Percentiles rank a stretch among this genome's conserved stretches.
These are phyloP conservation scores for Diacarnus erythraeanus DNA, from an alignment of 37 sponge, comb jelly and placozoan species.

Conservation along the genomic window DNA sequence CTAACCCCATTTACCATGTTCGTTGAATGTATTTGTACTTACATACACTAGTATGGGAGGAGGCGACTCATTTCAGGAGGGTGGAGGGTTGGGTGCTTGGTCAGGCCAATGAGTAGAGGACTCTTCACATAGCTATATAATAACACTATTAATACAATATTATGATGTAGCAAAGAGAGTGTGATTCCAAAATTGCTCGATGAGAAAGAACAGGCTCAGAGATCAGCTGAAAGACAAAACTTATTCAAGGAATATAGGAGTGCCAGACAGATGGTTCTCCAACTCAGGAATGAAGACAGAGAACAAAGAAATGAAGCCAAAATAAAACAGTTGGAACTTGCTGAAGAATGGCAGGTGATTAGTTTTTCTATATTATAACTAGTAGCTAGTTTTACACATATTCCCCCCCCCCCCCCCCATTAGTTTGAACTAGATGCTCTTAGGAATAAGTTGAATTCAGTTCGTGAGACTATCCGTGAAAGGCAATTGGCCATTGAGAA, in stretches of 20 bases:
- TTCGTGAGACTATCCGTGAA: constrained; percentile 45
- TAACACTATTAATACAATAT: not conserved
- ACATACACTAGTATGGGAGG: too few species aligned
- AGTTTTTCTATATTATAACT: not conserved
- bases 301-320: constrained; percentile 50
- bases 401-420: too few species aligned
- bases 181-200: constrained; percentile 26
- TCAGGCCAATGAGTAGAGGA: too few species aligned
- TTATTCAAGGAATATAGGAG: constrained; percentile 28
- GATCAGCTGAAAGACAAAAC: constrained; percentile 33
- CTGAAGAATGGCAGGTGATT: constrained; percentile 66
- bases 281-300: constrained; percentile 50
- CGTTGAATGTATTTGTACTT: too few species aligned
- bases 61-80: not conserved
- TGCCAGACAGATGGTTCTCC: constrained; percentile 25
- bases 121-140: not conserved
- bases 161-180: not conserved
- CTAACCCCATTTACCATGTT: constrained; percentile 37
- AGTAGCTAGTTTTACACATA: not conserved
- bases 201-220: constrained; percentile 21
- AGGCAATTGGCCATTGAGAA: constrained; percentile 25
- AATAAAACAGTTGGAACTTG: constrained; percentile 38
- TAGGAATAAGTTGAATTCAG: constrained; percentile 26
- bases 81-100: too few species aligned
- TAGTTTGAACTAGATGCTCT: constrained; percentile 43